phyloP scores from a whole-genome alignment of 2,888 invertebrate species.

The Meiosimyza platycephala region DNA sequence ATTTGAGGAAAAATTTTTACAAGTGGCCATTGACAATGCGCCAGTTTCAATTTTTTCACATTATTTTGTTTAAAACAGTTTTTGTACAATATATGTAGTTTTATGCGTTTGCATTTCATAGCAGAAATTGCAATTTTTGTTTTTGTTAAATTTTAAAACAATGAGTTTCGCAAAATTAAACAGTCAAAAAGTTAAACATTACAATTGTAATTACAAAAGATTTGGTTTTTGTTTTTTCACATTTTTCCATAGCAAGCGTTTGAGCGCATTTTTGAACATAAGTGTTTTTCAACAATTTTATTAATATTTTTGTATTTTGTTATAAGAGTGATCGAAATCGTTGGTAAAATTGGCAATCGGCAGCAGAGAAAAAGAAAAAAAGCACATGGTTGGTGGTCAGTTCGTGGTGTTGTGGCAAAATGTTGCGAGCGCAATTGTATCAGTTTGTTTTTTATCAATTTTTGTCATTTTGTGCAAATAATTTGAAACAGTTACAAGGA shows the following conservation, averaged over 20 bases:
- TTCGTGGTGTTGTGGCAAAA: constrained; percentile 39
- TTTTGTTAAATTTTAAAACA: constrained; percentile 6
- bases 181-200: background rate
- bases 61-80: constrained; percentile 7
- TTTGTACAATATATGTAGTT: constrained; percentile 14
- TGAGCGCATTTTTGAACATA: constrained; percentile 29
- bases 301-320: constrained; percentile 30
- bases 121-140: background rate
- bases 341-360: constrained; percentile 41
- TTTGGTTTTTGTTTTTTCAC: constrained; percentile 27
- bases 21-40: constrained; percentile 17
- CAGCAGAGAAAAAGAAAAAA: constrained; percentile 26
- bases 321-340: constrained; percentile 43
- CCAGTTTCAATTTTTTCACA: constrained; percentile 18
- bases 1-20: constrained; percentile 27
- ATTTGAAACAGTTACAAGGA: no score
- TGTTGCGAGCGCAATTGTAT: constrained; percentile 13
- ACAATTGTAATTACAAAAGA: constrained; percentile 15
- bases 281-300: constrained; percentile 36
- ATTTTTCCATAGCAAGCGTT: constrained; percentile 23
- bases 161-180: constrained; percentile 4
- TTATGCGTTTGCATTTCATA: constrained; percentile 23
- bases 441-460: constrained; percentile 5
- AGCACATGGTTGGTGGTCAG: constrained; percentile 38
- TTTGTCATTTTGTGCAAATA: no score